These are phyloP conservation scores for Eurois occulta DNA, from an alignment of 2,888 invertebrate genomes.

Conservation along the genomic window DNA sequence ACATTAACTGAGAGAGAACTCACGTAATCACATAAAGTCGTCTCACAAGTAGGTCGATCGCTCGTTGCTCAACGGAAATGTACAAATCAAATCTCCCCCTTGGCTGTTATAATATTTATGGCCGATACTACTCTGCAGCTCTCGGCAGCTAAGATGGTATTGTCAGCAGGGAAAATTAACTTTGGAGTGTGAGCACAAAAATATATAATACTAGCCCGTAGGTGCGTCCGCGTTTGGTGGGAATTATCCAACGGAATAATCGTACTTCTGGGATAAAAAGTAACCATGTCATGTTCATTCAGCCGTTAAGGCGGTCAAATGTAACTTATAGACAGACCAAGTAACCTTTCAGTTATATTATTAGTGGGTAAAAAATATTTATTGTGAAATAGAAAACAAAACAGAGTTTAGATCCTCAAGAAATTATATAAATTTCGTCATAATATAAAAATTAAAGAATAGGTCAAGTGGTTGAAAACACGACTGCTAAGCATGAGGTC, in stretches of 20 bases:
- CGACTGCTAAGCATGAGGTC: no score
- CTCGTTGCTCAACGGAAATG: constrained; percentile 71
- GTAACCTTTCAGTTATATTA: neutral
- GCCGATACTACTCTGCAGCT: constrained; percentile 23
- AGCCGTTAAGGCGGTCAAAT: neutral
- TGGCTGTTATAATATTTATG: constrained; percentile 78
- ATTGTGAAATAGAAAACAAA: no score
- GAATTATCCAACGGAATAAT: neutral
- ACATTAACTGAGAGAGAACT: constrained; percentile 11
- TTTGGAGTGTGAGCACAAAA: neutral
- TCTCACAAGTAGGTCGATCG: constrained; percentile 50
- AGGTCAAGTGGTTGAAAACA: no score
- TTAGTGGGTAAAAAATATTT: neutral
- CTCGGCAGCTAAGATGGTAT: constrained; percentile 7
- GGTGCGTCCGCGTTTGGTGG: neutral
- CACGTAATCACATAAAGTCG: constrained; percentile 29
- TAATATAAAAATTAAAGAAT: no score
- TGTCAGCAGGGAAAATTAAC: neutral
- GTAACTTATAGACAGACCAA: neutral
- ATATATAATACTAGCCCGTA: neutral
- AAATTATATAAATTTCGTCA: no score
- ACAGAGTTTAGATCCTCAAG: neutral
- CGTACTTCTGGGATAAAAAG: neutral
- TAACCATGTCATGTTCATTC: neutral
- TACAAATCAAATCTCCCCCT: constrained; percentile 77